A percentile compares a stretch with the other conserved stretches of the same genome.
phyloP scores from a whole-genome alignment of 2,888 invertebrate genomes.

The Drosophila diplacantha region DNA sequence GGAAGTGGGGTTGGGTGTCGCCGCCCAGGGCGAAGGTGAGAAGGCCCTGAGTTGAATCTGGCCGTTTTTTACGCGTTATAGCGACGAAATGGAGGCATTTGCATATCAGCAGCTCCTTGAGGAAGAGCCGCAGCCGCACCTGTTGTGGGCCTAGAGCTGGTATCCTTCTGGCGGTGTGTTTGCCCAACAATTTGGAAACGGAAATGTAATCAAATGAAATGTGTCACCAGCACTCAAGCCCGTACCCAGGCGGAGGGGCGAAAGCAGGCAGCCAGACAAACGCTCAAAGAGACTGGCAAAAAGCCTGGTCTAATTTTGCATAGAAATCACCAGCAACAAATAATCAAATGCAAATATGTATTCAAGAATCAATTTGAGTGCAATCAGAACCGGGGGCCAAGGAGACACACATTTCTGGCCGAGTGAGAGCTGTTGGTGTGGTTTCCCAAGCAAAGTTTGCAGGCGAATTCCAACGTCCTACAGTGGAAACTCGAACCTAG shows the following conservation, averaged over 20 bases:
- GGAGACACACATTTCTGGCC: conserved; percentile 8
- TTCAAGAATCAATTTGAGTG: conserved; percentile 71
- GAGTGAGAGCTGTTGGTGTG: conserved; percentile 40
- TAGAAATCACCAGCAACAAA: conserved; percentile 72
- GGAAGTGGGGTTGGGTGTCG: conserved; percentile 14
- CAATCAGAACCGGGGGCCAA: conserved; percentile 57
- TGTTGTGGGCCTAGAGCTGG: conserved; percentile 17
- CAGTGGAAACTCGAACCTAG: background rate
- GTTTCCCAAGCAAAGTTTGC: conserved; percentile 3
- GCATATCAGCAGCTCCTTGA: conserved; percentile 48
- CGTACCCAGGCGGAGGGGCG: background rate
- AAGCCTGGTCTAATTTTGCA: conserved; percentile 61
- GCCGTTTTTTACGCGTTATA: conserved; percentile 47
- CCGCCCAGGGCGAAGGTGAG: conserved; percentile 1
- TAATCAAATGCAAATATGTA: conserved; percentile 72
- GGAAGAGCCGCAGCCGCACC: conserved; percentile 16
- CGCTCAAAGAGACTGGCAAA: conserved; percentile 26
- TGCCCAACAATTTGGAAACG: conserved; percentile 15
- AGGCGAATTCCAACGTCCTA: background rate
- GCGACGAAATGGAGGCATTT: conserved; percentile 59
- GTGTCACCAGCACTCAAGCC: conserved; percentile 49
- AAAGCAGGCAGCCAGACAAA: conserved; percentile 18
- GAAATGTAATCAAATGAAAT: conserved; percentile 58
- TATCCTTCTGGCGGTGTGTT: background rate
- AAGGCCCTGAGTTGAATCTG: conserved; percentile 9